These are phyloP conservation scores for Cossypha heuglini DNA, from an alignment of 2,797 vertebrate genomes.

Conservation along the genomic window DNA sequence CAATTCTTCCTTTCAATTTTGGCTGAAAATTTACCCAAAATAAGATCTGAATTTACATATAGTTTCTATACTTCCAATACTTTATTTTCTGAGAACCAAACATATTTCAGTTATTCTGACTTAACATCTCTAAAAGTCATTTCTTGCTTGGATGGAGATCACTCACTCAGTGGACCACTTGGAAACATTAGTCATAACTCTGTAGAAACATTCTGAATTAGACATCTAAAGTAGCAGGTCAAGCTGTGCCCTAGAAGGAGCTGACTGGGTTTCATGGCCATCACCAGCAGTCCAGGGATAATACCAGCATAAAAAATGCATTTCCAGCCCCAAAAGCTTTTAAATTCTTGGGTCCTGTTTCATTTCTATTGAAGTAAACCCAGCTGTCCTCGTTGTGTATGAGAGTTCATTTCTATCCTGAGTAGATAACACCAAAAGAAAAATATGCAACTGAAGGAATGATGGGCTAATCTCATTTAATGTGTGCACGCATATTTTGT, in stretches of 20 bases:
- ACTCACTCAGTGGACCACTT: neutral
- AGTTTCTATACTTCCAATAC: neutral
- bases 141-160: neutral
- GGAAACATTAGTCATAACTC: neutral
- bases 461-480: neutral
- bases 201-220: neutral
- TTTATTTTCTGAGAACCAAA: neutral
- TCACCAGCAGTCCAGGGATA: neutral
- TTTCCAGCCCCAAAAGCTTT: neutral
- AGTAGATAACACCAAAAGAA: neutral
- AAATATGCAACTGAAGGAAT: neutral
- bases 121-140: neutral
- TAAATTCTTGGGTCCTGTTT: neutral
- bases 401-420: neutral
- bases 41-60: neutral
- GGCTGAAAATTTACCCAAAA: neutral
- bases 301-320: neutral
- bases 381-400: neutral
- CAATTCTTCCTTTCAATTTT: neutral
- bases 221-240: neutral
- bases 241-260: neutral
- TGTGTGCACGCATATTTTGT: neutral
- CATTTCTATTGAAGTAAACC: neutral
- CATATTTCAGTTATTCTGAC: neutral
- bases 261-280: neutral